Evolutionary conservation across 2,888 invertebrate genomes (phyloP).

Genomic region (Oscheius sp.): DNA sequence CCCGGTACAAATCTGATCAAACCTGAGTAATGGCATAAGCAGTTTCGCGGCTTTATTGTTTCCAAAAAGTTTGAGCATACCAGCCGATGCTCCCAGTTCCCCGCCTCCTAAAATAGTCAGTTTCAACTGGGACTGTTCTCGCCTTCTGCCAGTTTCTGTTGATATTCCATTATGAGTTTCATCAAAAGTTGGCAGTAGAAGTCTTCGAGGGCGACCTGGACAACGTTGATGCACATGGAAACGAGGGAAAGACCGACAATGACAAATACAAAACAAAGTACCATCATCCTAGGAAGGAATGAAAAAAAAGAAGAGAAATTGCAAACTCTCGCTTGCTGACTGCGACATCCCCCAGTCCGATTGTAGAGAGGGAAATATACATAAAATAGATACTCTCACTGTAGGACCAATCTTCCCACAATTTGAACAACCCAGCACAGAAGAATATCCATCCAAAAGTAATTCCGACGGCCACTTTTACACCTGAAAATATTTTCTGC

Average conservation of each 20-base stretch:
- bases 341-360: constrained; percentile 72
- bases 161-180: constrained; percentile 72
- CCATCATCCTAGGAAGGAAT: constrained; percentile 70
- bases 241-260: constrained; percentile 76
- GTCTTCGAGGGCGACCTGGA: constrained; percentile 71
- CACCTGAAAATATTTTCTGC: too few species aligned
- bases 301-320: background rate
- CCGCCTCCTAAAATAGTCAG: constrained; percentile 42
- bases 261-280: constrained; percentile 73
- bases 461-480: constrained; percentile 78
- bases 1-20: background rate
- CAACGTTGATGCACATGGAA: constrained; percentile 76
- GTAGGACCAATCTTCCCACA: constrained; percentile 84
- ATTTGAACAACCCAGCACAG: constrained; percentile 88
- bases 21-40: constrained; percentile 69
- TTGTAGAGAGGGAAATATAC: constrained; percentile 75
- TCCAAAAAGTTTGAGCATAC: constrained; percentile 73
- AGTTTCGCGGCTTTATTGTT: constrained; percentile 70
- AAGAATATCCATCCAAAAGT: constrained; percentile 89
- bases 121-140: background rate
- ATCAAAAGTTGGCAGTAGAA: constrained; percentile 70
- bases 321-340: constrained; percentile 69
- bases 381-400: constrained; percentile 76
- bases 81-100: constrained; percentile 70
- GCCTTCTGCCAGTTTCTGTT: constrained; percentile 69